Conservation (phyloP, 2,888 invertebrate species). For the Cryptocheilus praepositus region DNA sequence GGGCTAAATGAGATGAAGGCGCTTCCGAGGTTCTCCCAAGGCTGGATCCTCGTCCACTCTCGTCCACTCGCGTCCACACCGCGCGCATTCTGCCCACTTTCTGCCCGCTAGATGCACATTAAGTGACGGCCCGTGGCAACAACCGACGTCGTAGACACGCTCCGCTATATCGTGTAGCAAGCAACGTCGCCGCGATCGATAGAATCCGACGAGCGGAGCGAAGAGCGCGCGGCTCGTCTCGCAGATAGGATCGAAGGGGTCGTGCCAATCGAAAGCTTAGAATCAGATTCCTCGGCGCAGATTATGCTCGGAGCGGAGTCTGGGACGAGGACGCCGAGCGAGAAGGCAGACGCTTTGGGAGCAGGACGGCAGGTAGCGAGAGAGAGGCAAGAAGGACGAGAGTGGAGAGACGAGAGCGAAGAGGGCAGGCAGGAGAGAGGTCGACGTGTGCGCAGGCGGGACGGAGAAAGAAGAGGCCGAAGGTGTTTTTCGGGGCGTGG, state of each 20-base stretch:
- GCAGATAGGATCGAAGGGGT: constrained; percentile 49
- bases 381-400: constrained; percentile 31
- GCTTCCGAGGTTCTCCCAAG: constrained; percentile 11
- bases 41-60: background rate
- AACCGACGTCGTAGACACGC: background rate
- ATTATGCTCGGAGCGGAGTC: constrained; percentile 43
- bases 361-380: constrained; percentile 15
- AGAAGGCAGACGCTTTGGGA: constrained; percentile 24
- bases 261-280: constrained; percentile 58
- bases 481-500: constrained; percentile 75
- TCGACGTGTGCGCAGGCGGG: constrained; percentile 31
- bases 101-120: constrained; percentile 9
- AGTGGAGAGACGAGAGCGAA: constrained; percentile 18
- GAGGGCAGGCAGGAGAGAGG: constrained; percentile 23
- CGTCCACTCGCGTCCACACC: background rate
- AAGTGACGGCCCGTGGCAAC: constrained; percentile 9
- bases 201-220: constrained; percentile 8
- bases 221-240: background rate
- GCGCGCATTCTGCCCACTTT: too few species aligned
- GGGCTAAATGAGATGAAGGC: constrained; percentile 6
- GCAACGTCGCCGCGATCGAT: constrained; percentile 8
- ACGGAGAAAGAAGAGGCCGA: constrained; percentile 56
- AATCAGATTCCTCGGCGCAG: constrained; percentile 61
- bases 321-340: constrained; percentile 27
- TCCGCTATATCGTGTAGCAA: constrained; percentile 6